phyloP scores from a whole-genome alignment of 2,888 invertebrate species.

The Lasioglossum pauxillum region DNA sequence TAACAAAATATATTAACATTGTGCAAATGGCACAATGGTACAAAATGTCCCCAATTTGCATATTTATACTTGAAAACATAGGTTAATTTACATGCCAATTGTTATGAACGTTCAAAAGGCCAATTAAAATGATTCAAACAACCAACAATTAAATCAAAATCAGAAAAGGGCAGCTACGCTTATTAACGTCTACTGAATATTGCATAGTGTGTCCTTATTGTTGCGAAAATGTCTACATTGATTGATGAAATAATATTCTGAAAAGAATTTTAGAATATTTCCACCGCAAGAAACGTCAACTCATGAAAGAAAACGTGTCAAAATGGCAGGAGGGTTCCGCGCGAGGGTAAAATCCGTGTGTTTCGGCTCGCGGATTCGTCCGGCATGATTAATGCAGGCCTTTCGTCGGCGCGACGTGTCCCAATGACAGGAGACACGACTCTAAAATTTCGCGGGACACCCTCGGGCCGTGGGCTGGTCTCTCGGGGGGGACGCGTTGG shows the following conservation, averaged over 20 bases:
- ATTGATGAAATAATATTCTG: background rate
- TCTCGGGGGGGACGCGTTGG: constrained; percentile 1
- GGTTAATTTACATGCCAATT: background rate
- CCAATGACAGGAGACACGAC: constrained; percentile 71
- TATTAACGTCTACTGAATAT: background rate
- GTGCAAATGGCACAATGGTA: background rate
- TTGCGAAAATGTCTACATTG: no score
- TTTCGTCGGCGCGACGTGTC: constrained; percentile 69
- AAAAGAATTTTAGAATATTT: background rate
- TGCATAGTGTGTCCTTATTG: no score
- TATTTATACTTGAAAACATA: background rate
- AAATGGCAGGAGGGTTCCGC: background rate
- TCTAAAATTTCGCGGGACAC: constrained; percentile 68
- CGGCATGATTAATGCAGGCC: constrained; percentile 71
- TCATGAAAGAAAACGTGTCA: background rate
- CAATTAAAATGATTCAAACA: background rate
- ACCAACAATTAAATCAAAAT: background rate
- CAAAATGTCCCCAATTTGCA: background rate
- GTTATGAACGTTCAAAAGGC: background rate
- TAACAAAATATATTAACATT: background rate
- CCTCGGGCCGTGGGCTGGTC: constrained; percentile 31
- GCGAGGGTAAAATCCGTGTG: constrained; percentile 1
- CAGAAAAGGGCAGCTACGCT: background rate
- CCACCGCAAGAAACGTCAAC: background rate
- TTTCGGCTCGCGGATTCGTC: constrained; percentile 60